Percentiles rank a stretch among this genome's conserved stretches.
phyloP scores from a whole-genome alignment of 92 coral and sea anemone genomes.

The Heteractis magnifica region DNA sequence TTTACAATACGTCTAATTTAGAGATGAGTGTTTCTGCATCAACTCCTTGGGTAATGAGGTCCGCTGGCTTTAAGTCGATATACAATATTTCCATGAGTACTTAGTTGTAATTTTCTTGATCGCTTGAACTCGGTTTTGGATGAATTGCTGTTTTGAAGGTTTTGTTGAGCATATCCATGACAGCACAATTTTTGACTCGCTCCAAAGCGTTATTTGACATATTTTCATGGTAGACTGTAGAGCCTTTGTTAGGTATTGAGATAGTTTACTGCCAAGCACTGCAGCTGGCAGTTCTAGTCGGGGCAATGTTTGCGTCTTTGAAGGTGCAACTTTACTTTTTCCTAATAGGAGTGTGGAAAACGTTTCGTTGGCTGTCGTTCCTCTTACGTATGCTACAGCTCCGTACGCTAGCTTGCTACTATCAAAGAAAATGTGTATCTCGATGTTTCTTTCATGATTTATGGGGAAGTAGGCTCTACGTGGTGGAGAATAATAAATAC shows the following conservation, averaged over 20 bases:
- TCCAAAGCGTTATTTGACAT: slow-evolving; percentile 23
- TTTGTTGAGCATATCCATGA: slow-evolving; percentile 12
- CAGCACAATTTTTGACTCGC: slow-evolving; percentile 38
- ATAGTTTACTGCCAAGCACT: slow-evolving; percentile 24
- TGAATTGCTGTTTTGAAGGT: slow-evolving; percentile 2
- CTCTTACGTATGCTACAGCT: slow-evolving; percentile 37
- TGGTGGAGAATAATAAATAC: too few relatives aligned
- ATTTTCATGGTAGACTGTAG: slow-evolving; percentile 8
- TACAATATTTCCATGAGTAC: slow-evolving; percentile 33
- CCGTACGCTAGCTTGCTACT: slow-evolving; percentile 46
- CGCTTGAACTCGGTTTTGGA: slow-evolving; percentile 12
- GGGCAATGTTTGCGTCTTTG: slow-evolving; percentile 33
- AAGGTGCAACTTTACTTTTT: slow-evolving; percentile 41
- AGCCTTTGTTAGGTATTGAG: slow-evolving; percentile 33
- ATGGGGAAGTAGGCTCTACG: slow-evolving; percentile 40
- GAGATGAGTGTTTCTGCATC: neutral
- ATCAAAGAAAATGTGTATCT: slow-evolving; percentile 43
- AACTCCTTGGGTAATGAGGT: slow-evolving; percentile 28
- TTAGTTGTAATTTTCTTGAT: slow-evolving; percentile 2
- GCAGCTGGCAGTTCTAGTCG: slow-evolving; percentile 46
- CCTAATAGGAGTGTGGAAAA: slow-evolving; percentile 21
- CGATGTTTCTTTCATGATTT: slow-evolving; percentile 29
- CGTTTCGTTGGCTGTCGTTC: slow-evolving; percentile 16
- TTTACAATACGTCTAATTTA: neutral
- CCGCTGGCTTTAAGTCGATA: slow-evolving; percentile 31